Percentiles rank a stretch among this genome's conserved stretches.
Evolutionary conservation across 2,888 invertebrate species (phyloP).

Genomic region (Tetheella fluctuosa): DNA sequence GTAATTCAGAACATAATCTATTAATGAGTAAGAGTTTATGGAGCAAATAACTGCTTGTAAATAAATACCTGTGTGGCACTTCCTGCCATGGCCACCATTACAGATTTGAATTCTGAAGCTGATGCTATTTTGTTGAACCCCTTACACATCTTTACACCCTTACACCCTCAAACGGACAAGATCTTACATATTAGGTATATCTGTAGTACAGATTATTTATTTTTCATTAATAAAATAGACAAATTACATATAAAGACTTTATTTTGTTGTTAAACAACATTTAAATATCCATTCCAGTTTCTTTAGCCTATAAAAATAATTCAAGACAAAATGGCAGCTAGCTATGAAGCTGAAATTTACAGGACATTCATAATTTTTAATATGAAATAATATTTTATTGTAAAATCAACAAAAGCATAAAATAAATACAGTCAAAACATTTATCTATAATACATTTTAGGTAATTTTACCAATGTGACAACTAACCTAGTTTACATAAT

Average conservation of each 20-base stretch:
- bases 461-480: constrained; percentile 19
- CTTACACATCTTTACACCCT: no score
- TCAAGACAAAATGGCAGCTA: neutral
- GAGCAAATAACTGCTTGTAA: no score
- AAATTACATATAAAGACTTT: neutral
- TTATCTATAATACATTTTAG: constrained; percentile 27
- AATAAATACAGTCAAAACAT: constrained; percentile 22
- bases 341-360: neutral
- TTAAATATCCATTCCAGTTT: neutral
- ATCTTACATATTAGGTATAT: neutral
- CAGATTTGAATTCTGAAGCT: no score
- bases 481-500: constrained; percentile 22
- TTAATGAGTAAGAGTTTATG: no score
- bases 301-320: neutral
- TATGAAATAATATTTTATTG: neutral
- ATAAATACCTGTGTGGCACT: no score
- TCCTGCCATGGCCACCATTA: no score
- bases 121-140: no score
- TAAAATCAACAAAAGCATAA: neutral
- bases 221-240: neutral
- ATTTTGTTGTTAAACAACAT: neutral
- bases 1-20: no score
- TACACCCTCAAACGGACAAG: no score
- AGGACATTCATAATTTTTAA: neutral
- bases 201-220: neutral